Conservation (phyloP, 2,113 vertebrate species). For the Caranx ignobilis region DNA sequence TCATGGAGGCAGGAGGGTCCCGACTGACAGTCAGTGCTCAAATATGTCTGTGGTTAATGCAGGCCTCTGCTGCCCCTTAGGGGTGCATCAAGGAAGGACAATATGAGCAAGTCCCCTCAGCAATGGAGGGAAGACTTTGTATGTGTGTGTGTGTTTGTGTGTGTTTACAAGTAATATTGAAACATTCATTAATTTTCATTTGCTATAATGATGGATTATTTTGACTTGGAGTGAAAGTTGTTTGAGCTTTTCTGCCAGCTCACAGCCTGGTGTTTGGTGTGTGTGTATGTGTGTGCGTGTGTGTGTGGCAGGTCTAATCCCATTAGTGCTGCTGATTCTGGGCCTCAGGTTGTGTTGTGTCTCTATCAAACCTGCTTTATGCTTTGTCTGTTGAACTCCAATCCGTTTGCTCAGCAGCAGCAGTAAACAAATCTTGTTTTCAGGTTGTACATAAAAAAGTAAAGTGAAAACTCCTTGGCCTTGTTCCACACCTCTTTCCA, state of each 20-base stretch:
- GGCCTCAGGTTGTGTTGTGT: constrained; percentile 59
- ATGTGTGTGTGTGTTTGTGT: neutral
- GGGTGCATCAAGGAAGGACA: constrained; percentile 50
- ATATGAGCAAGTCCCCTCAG: neutral
- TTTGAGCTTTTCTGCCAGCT: neutral
- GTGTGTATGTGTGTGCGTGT: constrained; percentile 46
- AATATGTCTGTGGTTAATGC: constrained; percentile 47
- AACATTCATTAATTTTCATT: constrained; percentile 13
- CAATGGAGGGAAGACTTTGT: neutral
- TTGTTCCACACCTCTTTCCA: constrained; percentile 8
- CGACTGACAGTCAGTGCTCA: constrained; percentile 43
- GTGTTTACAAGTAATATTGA: neutral
- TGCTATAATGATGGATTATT: constrained; percentile 2
- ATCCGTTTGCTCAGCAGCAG: constrained; percentile 36
- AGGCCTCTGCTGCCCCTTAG: constrained; percentile 84
- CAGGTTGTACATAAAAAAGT: constrained; percentile 16
- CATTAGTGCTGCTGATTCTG: constrained; percentile 62
- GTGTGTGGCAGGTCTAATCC: constrained; percentile 58
- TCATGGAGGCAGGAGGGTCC: constrained; percentile 26
- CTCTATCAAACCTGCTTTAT: constrained; percentile 67
- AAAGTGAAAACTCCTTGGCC: constrained; percentile 19
- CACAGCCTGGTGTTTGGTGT: constrained; percentile 29
- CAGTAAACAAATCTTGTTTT: constrained; percentile 56
- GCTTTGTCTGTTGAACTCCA: constrained; percentile 44
- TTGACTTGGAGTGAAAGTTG: constrained; percentile 26